phyloP scores from a whole-genome alignment of 2,113 vertebrate genomes.

The Phycodurus eques region DNA sequence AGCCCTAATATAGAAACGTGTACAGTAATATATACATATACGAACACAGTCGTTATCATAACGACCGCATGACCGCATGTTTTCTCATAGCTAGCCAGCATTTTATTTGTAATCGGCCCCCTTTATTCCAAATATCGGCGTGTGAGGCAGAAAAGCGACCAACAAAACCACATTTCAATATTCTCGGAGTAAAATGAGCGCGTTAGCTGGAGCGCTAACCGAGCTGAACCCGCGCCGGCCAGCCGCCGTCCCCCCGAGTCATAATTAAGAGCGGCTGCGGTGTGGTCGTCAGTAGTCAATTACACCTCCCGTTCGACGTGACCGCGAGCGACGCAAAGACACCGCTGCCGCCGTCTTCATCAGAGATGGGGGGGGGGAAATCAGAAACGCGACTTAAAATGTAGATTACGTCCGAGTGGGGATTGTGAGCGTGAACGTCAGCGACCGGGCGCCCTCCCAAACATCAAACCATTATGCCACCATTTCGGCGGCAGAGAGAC shows the following conservation, averaged over 20 bases:
- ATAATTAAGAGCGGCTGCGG: conserved; percentile 76
- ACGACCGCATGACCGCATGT: too few species aligned
- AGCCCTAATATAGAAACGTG: too few species aligned
- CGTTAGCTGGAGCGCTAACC: conserved; percentile 62
- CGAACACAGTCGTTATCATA: too few species aligned
- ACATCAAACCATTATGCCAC: conserved; percentile 76
- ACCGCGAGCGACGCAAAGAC: conserved; percentile 65
- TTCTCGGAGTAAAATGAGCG: conserved; percentile 55
- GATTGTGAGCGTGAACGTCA: conserved; percentile 70
- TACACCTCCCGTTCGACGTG: conserved; percentile 71
- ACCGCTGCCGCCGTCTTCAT: conserved; percentile 54
- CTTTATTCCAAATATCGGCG: conserved; percentile 50
- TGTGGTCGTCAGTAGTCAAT: conserved; percentile 76
- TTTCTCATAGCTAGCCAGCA: conserved; percentile 7
- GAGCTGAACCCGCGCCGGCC: conserved; percentile 60
- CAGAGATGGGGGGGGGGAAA: conserved; percentile 52
- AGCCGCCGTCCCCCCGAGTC: conserved; percentile 70
- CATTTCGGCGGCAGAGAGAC: conserved; percentile 74
- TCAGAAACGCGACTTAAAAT: conserved; percentile 64
- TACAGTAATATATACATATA: too few species aligned
- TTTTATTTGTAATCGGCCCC: conserved; percentile 58
- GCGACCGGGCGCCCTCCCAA: conserved; percentile 71
- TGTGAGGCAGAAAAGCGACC: conserved; percentile 38
- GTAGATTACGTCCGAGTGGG: conserved; percentile 70
- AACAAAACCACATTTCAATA: conserved; percentile 69